These are phyloP conservation scores for Apocrypta bakeri DNA, from an alignment of 1,140 invertebrate species.

Conservation along the genomic window DNA sequence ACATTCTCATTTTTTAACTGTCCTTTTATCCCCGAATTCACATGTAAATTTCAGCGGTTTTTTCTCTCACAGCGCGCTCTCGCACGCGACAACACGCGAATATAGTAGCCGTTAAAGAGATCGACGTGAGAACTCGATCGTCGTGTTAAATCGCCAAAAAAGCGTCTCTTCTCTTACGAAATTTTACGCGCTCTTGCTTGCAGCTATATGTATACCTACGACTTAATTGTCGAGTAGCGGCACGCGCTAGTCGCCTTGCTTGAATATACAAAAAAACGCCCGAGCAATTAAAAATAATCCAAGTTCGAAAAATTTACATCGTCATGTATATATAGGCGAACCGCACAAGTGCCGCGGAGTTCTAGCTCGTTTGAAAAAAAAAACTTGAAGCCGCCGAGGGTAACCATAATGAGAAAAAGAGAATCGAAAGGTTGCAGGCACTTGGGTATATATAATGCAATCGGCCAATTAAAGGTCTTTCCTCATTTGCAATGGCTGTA, in stretches of 20 bases:
- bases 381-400: slow-evolving; percentile 16
- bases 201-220: no score
- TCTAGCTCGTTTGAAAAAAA: slow-evolving; percentile 26
- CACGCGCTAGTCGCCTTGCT: slow-evolving; percentile 11
- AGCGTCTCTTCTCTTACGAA: slow-evolving; percentile 20
- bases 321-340: no score
- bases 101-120: no score
- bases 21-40: no score
- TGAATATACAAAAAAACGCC: slow-evolving; percentile 23
- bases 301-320: slow-evolving; percentile 37
- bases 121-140: no score
- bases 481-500: slow-evolving; percentile 11
- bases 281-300: slow-evolving; percentile 41
- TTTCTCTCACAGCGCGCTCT: no score
- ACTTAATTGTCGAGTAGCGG: slow-evolving; percentile 30
- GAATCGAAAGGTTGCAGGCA: neutral
- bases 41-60: no score
- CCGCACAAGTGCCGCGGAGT: neutral
- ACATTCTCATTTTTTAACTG: no score
- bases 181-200: no score
- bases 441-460: neutral
- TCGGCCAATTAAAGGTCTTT: slow-evolving; percentile 39
- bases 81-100: no score
- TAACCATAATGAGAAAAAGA: slow-evolving; percentile 31
- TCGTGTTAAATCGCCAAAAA: neutral